Conservation (phyloP, 2,113 vertebrate species). For the Rhinoptilus africanus region DNA sequence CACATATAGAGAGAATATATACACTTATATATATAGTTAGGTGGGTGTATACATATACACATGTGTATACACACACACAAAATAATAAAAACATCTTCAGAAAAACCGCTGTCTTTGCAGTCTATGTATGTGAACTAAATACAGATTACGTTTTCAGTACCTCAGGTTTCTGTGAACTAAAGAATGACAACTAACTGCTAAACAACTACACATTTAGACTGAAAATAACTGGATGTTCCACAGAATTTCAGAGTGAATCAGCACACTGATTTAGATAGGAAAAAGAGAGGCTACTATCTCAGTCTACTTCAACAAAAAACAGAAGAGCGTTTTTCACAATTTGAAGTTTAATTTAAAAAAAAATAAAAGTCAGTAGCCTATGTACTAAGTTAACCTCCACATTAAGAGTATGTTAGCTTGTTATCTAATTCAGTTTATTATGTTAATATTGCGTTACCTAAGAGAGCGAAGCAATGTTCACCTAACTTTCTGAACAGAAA, state of each 20-base stretch:
- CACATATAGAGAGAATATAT: not conserved
- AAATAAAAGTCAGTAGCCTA: not conserved
- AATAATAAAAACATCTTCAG: not conserved
- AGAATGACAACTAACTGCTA: not conserved
- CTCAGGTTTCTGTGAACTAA: not conserved
- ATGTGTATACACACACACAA: rapidly evolving
- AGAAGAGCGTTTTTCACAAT: not conserved
- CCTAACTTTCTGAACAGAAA: not conserved
- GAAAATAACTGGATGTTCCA: not conserved
- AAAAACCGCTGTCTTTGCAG: not conserved
- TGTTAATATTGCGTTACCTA: not conserved
- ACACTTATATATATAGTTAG: not conserved
- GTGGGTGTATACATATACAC: not conserved
- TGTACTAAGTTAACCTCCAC: not conserved
- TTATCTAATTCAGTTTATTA: not conserved
- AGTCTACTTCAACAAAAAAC: not conserved
- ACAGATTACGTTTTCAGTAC: not conserved
- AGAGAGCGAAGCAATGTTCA: not conserved
- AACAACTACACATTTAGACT: not conserved
- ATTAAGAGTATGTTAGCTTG: not conserved
- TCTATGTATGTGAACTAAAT: not conserved
- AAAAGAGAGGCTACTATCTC: not conserved
- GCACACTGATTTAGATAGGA: not conserved
- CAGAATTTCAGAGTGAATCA: not conserved
- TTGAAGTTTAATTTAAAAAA: not conserved